Base-by-base conservation (phyloP, 2,797 vertebrate genomes). In the Pristis pectinata region DNA sequence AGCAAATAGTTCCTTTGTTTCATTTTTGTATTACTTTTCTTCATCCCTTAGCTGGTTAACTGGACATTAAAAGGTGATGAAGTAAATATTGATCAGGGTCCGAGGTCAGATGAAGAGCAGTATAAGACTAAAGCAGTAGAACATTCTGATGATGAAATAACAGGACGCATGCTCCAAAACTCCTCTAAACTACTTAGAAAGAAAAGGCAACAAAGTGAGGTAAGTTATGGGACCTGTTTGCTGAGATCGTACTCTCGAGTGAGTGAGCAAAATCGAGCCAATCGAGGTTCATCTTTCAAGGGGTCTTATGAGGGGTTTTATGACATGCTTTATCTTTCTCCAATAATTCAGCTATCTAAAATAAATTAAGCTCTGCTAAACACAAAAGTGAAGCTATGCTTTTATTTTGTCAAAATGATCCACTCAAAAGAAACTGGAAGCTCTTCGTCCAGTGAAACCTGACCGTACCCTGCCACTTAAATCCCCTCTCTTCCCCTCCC, bases 1-100 rank as follows among this genome's bases (percentile, higher is more conserved):
- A 91, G 37, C 22, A 91, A 37, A 27, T 67, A 41, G 64, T 67
- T 76, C 67, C 30, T 30, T 94, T 76, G 19, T 53, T 94, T 94
- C 76, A 76, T 76, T 94, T 76, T 56, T 56, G 41, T 30, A 15
- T 76, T 22, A 34, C 13, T 76, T 76, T 76, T 94, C 70, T 94
- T 94, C 67, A 76, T 34, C 13, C 13, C 41, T 94, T n/a, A 94
- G 92, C 41, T 17, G 70, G 41, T 72, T 94, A 76, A 76, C 70
- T 76, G 92, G 70, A 94, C 92, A 53, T 30, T 94, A 74, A 91
- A 76, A 94, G 92, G 92, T 76, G 92, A 76, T 76, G 92, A 94
- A 94, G 92, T 94, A 53, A 94, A 94, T 76, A 94, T 94, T 94
- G 92, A 76, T 94, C 92, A 76, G 92, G 92, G 70, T 34, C 92